A percentile compares a stretch with the other conserved stretches of the same genome.
Evolutionary conservation across 2,888 invertebrate genomes (phyloP).

Genomic region (Odontocolon sp.): DNA sequence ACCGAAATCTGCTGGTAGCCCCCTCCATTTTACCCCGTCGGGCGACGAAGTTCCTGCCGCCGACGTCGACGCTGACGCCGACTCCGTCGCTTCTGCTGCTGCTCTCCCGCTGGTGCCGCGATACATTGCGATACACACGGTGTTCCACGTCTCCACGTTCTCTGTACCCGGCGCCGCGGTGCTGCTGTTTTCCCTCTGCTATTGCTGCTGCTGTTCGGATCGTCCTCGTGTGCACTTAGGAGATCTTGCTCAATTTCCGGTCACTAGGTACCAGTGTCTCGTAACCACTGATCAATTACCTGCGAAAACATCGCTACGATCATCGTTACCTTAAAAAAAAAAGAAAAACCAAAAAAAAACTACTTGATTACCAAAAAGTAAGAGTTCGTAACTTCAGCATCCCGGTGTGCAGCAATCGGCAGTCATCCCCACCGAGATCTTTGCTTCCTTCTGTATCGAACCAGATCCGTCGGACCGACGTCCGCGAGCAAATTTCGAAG

Average conservation of each 20-base stretch:
- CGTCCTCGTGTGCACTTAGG: conserved; percentile 6
- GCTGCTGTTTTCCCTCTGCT: conserved; percentile 29
- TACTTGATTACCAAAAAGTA: not conserved
- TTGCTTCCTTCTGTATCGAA: not conserved
- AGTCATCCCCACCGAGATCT: not conserved
- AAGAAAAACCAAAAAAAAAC: not conserved
- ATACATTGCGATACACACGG: conserved; percentile 79
- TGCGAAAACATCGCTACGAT: too few species aligned
- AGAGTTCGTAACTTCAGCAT: not conserved
- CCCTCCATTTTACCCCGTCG: conserved; percentile 61
- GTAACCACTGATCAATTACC: not conserved
- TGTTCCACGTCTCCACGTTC: conserved; percentile 60
- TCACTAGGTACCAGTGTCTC: not conserved
- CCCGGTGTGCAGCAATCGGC: not conserved
- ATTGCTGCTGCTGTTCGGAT: conserved; percentile 15
- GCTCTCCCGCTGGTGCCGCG: conserved; percentile 70
- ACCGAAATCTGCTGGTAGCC: conserved; percentile 63
- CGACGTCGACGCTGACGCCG: conserved; percentile 66
- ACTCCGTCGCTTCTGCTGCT: conserved; percentile 63
- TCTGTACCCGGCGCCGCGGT: conserved; percentile 60
- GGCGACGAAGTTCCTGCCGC: conserved; percentile 64
- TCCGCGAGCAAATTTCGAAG: conserved; percentile 31
- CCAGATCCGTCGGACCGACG: conserved; percentile 38
- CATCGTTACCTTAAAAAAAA: not conserved
- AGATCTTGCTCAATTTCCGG: not conserved